Evolutionary conservation across 2,888 invertebrate genomes (phyloP), one percentile per base, ranked within the genome.

Genomic region (Nasonia oneida): DNA sequence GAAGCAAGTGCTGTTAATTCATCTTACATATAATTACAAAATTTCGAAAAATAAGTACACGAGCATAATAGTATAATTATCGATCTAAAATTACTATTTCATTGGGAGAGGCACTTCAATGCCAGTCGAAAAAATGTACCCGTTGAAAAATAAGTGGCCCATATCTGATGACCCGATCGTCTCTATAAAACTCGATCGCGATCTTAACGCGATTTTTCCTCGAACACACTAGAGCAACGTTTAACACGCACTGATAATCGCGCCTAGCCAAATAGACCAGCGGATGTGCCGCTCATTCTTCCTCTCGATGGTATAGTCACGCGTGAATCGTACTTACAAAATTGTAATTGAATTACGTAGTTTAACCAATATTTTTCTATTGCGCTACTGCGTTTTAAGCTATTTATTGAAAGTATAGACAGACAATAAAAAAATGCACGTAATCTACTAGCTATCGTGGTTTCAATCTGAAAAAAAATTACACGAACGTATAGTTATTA

Each of bases 131-230:
- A 29, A 47, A 50, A 76, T 33, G 6, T 50, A 76, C 37, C 33
- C n/a, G 33, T 18, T 53, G 15, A 23, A 75, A 75, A 71, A 71
- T 39, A 18, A 37, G 18, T 39, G 39, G 2, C n/a, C 42, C n/a
- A n/a, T 39, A 42, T 73, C 42, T 42, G 29, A 67, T 67, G 12
- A 67, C n/a, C 29, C n/a, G 23, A 73, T n/a, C 73, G 39, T n/a
- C n/a, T 73, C n/a, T 73, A 29, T 1, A 53, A 50, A 33, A 53
- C 50, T 53, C 8, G 29, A 75, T 75, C 18, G 47, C 50, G 74
- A 74, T 74, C 74, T 47, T n/a, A 14, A 15, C 23, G 53, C 18
- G 47, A 39, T 57, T 61, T 77, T 57, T 77, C 39, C 57, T 77
- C 39, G 57, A 67, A 67, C 50, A 73, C 10, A 23, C n/a, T 33